Conservation (phyloP, 2,888 invertebrate species). For the Spatulosminthurus flaviceps region DNA sequence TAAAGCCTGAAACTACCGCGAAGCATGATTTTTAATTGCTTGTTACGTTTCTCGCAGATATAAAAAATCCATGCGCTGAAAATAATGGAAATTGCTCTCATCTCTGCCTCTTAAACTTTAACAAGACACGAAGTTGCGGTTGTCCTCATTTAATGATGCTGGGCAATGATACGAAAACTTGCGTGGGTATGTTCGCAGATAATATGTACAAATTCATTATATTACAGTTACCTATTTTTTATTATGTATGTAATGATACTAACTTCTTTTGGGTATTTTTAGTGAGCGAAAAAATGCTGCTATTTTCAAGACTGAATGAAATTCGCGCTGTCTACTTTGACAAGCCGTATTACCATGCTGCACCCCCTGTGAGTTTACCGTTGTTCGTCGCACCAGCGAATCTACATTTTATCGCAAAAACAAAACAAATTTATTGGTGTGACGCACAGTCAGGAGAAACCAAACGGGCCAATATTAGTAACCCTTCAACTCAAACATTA, state of each 20-base stretch:
- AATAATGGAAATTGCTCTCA: conserved; percentile 83
- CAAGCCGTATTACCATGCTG: conserved; percentile 79
- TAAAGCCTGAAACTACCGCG: too few relatives aligned
- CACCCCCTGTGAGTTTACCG: conserved; percentile 81
- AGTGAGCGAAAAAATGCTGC: conserved; percentile 81
- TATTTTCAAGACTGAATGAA: conserved; percentile 79
- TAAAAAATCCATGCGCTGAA: conserved; percentile 74
- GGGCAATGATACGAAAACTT: conserved; percentile 73
- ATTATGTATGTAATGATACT: neutral
- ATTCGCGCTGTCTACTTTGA: conserved; percentile 84
- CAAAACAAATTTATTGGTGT: conserved; percentile 72
- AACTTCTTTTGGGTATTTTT: conserved; percentile 54
- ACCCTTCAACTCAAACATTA: conserved; percentile 76
- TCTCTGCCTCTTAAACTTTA: conserved; percentile 78
- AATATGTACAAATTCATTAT: neutral
- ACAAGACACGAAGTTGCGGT: conserved; percentile 76
- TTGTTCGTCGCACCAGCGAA: conserved; percentile 77
- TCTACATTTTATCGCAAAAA: conserved; percentile 75
- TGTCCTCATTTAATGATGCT: conserved; percentile 89
- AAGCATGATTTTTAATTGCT: conserved; percentile 11
- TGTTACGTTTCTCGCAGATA: conserved; percentile 64
- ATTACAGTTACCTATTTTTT: neutral
- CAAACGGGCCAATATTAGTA: conserved; percentile 74
- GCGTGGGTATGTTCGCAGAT: conserved; percentile 70
- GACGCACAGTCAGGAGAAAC: conserved; percentile 76